These are phyloP conservation scores for Zosterops lateralis DNA, from an alignment of 2,113 vertebrate species.

Conservation along the genomic window DNA sequence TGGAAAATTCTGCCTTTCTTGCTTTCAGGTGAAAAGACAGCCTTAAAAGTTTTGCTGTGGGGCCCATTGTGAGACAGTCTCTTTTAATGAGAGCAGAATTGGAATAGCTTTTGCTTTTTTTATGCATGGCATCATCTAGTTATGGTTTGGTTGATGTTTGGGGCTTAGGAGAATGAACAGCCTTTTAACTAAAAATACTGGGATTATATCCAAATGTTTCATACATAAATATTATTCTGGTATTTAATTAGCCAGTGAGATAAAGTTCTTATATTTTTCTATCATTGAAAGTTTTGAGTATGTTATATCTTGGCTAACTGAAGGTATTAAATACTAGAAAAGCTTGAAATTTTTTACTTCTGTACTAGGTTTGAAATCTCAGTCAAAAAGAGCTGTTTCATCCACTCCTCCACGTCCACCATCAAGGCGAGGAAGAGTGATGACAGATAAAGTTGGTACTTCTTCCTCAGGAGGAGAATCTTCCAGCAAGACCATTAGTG, in stretches of 20 bases:
- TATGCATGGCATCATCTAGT: background rate
- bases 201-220: background rate
- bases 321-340: background rate
- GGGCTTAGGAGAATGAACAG: background rate
- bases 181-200: background rate
- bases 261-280: background rate
- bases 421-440: constrained; percentile 90
- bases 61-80: background rate
- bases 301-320: background rate
- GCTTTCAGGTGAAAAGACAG: background rate
- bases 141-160: background rate
- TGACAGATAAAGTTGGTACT: constrained; percentile 88
- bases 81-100: background rate
- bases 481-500: constrained; percentile 93
- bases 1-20: background rate
- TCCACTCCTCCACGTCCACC: constrained; percentile 94
- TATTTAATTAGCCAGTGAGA: background rate
- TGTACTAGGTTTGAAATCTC: constrained; percentile 90
- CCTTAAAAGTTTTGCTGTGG: background rate
- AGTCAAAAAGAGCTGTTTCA: constrained; percentile 92
- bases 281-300: background rate
- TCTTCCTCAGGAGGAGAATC: constrained; percentile 85
- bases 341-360: background rate
- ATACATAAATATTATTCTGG: background rate
- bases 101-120: background rate